A percentile compares a stretch with the other conserved stretches of the same genome.
phyloP scores from a whole-genome alignment of 2,113 vertebrate species.

The Strigops habroptila region DNA sequence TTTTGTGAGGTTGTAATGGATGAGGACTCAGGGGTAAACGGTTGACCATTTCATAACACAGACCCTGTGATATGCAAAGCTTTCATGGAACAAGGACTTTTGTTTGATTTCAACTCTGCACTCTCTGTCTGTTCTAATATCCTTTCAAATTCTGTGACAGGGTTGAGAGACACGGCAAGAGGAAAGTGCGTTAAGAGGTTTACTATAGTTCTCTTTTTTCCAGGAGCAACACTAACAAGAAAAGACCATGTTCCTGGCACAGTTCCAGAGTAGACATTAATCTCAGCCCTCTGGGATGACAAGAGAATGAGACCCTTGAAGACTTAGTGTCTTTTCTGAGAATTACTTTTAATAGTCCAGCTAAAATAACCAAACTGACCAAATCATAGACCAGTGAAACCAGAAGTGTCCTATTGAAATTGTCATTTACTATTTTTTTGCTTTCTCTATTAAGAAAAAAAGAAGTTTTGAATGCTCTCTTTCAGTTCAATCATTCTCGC shows the following conservation, averaged over 20 bases:
- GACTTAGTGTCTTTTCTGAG: not conserved
- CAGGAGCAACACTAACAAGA: conserved; percentile 29
- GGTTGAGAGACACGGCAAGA: conserved; percentile 52
- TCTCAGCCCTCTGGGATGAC: conserved; percentile 27
- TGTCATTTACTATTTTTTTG: not conserved
- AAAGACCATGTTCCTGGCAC: conserved; percentile 48
- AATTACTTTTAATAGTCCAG: conserved; percentile 19
- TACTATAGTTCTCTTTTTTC: conserved; percentile 11
- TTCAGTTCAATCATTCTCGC: not conserved
- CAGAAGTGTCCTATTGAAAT: not conserved
- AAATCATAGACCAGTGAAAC: not conserved
- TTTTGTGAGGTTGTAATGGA: conserved; percentile 49
- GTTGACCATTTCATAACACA: conserved; percentile 55
- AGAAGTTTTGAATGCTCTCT: not conserved
- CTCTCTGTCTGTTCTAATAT: conserved; percentile 65
- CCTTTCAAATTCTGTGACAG: conserved; percentile 59
- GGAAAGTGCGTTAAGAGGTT: conserved; percentile 47
- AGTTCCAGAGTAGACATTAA: conserved; percentile 53
- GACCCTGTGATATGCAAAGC: conserved; percentile 55
- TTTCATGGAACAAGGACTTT: conserved; percentile 36
- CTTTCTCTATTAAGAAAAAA: not conserved
- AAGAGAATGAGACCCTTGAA: conserved; percentile 32
- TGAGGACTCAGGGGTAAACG: conserved; percentile 34
- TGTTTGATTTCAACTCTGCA: conserved; percentile 61
- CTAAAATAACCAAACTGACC: conserved; percentile 7